These are phyloP conservation scores for Drosophila lacteicornis DNA, from an alignment of 1,140 invertebrate genomes.

Conservation along the genomic window DNA sequence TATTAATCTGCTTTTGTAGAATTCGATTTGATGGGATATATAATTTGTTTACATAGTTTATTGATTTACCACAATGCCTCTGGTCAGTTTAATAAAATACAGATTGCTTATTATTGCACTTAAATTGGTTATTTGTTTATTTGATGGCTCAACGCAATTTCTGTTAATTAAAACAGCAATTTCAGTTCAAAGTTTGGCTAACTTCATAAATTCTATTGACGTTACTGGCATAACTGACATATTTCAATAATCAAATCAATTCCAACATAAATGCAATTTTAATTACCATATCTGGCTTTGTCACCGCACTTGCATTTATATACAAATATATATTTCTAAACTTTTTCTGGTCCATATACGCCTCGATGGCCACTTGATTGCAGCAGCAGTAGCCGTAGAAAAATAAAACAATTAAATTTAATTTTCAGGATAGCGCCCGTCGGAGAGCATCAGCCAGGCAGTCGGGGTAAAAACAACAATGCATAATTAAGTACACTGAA, in stretches of 20 bases:
- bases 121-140: slow-evolving; percentile 61
- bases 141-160: slow-evolving; percentile 24
- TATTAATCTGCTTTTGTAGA: slow-evolving; percentile 47
- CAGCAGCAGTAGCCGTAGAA: slow-evolving; percentile 17
- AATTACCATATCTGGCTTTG: slow-evolving; percentile 50
- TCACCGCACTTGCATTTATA: slow-evolving; percentile 19
- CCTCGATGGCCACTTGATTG: slow-evolving; percentile 47
- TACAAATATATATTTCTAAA: slow-evolving; percentile 10
- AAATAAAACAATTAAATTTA: slow-evolving; percentile 76
- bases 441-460: not conserved
- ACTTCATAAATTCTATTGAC: slow-evolving; percentile 35
- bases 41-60: slow-evolving; percentile 47
- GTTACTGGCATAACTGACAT: slow-evolving; percentile 13
- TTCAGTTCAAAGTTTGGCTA: slow-evolving; percentile 10
- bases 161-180: slow-evolving; percentile 67
- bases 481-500: slow-evolving; percentile 80
- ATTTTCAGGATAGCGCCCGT: slow-evolving; percentile 61
- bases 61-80: slow-evolving; percentile 31
- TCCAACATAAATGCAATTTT: slow-evolving; percentile 71
- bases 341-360: slow-evolving; percentile 41
- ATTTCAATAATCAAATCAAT: slow-evolving; percentile 60
- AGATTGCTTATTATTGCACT: slow-evolving; percentile 44
- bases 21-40: slow-evolving; percentile 40
- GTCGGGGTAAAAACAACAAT: slow-evolving; percentile 58
- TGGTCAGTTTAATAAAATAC: slow-evolving; percentile 25